A percentile compares a stretch with the other conserved stretches of the same genome.
Conservation (phyloP, 2,888 invertebrate species). For the Punctoribates punctum region DNA sequence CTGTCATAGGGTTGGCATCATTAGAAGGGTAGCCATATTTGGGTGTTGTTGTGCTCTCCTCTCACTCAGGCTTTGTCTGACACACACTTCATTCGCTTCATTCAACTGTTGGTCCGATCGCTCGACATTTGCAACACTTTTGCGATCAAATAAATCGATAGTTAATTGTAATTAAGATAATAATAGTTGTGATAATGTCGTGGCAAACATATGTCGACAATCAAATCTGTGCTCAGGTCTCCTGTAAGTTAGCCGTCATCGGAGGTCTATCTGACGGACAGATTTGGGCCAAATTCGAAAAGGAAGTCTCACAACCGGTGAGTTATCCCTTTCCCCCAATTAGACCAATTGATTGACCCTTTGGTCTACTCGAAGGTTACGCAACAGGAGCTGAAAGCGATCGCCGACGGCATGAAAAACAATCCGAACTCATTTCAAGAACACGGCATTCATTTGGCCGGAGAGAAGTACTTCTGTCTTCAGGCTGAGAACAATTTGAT, state of each 20-base stretch:
- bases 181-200: constrained; percentile 46
- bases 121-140: neutral
- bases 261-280: constrained; percentile 49
- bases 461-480: constrained; percentile 49
- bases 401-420: constrained; percentile 48
- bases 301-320: constrained; percentile 47
- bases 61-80: constrained; percentile 20
- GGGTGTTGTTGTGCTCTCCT: constrained; percentile 10
- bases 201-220: constrained; percentile 50
- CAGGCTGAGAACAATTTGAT: constrained; percentile 48
- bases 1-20: neutral
- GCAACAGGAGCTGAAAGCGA: constrained; percentile 49
- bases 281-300: constrained; percentile 49
- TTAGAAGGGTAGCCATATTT: constrained; percentile 5
- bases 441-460: constrained; percentile 48
- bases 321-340: constrained; percentile 9
- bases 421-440: constrained; percentile 48
- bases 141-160: neutral
- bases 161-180: neutral
- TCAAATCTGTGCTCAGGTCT: constrained; percentile 49
- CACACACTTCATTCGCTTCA: neutral
- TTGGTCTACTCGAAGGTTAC: constrained; percentile 43
- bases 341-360: constrained; percentile 2
- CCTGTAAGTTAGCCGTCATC: constrained; percentile 48
- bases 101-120: neutral